Percentiles rank a stretch among this genome's conserved stretches.
Conservation (phyloP, 2,113 vertebrate species). For the Aix galericulata region DNA sequence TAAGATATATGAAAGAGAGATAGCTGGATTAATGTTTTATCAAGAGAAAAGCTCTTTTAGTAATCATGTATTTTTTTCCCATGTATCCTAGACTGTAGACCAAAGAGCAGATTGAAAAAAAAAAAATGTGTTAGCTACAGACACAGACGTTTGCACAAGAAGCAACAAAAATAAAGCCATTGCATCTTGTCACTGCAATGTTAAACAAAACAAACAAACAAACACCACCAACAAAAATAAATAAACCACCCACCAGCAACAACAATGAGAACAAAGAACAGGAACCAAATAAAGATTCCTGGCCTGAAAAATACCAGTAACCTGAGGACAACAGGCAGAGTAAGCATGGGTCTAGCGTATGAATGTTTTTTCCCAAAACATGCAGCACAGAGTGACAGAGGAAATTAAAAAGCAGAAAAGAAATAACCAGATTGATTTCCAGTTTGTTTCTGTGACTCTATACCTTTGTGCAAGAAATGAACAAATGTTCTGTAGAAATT, state of each 20-base stretch:
- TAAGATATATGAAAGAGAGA: not conserved
- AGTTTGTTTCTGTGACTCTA: accelerated
- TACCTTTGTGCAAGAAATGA: not conserved
- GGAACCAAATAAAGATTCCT: not conserved
- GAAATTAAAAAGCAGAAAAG: not conserved
- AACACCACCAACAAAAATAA: not conserved
- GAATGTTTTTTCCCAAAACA: not conserved
- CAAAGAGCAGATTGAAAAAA: not conserved
- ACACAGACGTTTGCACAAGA: not conserved
- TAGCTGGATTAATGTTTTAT: not conserved
- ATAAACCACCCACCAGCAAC: no score
- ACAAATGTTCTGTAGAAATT: not conserved
- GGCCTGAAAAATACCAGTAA: not conserved
- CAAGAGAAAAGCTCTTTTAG: not conserved
- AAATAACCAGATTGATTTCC: not conserved
- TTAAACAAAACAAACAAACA: not conserved
- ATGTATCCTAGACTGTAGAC: not conserved
- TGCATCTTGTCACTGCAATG: not conserved
- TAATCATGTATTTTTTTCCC: not conserved
- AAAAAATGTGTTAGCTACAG: not conserved
- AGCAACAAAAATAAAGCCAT: not conserved
- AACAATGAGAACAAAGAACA: not conserved
- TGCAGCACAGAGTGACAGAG: not conserved
- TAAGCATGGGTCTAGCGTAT: not conserved
- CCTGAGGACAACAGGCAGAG: not conserved